A percentile compares a stretch with the other conserved stretches of the same genome.
Evolutionary conservation across 2,888 invertebrate genomes (phyloP).

Genomic region (Noctua pronuba): DNA sequence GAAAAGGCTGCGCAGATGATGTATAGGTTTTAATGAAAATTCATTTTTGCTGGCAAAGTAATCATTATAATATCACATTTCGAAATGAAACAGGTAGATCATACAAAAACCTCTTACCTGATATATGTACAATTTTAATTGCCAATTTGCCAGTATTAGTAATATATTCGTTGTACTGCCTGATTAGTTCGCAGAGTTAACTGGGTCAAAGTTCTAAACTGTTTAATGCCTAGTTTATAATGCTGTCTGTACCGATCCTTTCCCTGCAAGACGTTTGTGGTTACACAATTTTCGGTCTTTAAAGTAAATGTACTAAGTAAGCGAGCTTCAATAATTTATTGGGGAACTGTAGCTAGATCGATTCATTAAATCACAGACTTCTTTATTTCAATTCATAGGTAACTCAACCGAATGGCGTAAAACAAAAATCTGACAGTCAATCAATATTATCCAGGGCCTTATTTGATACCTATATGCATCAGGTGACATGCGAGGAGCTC

Average conservation of each 20-base stretch:
- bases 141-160: not conserved
- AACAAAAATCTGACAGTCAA: not conserved
- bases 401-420: not conserved
- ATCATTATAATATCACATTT: not conserved
- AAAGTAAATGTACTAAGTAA: constrained; percentile 1
- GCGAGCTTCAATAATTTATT: not conserved
- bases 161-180: not conserved
- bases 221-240: constrained; percentile 37
- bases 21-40: not conserved
- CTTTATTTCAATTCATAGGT: rapidly evolving
- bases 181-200: constrained; percentile 1
- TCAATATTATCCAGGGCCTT: not conserved
- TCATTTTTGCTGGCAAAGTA: not conserved
- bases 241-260: constrained; percentile 21
- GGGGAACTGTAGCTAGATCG: not conserved
- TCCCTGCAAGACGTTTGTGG: constrained; percentile 9
- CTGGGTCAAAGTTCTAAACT: constrained; percentile 54
- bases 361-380: not conserved
- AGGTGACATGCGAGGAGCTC: too few species aligned
- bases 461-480: too few species aligned
- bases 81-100: not conserved
- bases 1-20: too few species aligned
- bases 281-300: constrained; percentile 28
- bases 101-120: not conserved
- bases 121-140: not conserved